Evolutionary conservation across 2,113 vertebrate genomes (phyloP).

Genomic region (Thomomys bottae): DNA sequence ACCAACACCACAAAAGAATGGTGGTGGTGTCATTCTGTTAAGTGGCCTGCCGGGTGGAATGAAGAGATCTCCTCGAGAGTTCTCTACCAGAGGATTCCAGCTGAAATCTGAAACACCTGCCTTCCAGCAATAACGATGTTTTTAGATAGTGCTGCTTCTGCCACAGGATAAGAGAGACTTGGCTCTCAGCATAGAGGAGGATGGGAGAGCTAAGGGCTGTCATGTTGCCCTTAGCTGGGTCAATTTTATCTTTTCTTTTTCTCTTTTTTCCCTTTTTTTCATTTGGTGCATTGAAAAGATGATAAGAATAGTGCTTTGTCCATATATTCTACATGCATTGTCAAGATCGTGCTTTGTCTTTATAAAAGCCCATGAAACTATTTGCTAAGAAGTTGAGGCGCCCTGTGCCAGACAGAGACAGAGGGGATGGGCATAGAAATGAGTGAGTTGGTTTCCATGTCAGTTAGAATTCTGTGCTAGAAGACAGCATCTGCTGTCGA

Average conservation of each 20-base stretch:
- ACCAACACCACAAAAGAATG: neutral
- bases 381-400: neutral
- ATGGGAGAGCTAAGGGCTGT: neutral
- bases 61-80: neutral
- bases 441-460: conserved; percentile 19
- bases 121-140: neutral
- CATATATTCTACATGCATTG: too few species aligned
- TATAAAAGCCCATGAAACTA: too few species aligned
- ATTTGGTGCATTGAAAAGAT: neutral
- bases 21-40: neutral
- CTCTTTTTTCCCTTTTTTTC: neutral
- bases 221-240: too few species aligned
- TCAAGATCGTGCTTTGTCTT: too few species aligned
- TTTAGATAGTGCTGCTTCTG: too few species aligned
- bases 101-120: neutral
- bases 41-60: conserved; percentile 17
- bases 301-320: neutral
- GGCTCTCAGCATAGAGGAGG: neutral
- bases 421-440: neutral
- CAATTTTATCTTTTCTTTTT: neutral
- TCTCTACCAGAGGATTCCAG: neutral
- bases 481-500: conserved; percentile 53
- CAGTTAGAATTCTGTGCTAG: conserved; percentile 25
- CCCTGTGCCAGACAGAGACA: neutral
- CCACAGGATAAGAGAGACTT: neutral